These are phyloP conservation scores for Epirrita christyi DNA, from an alignment of 2,888 invertebrate genomes.

Conservation along the genomic window DNA sequence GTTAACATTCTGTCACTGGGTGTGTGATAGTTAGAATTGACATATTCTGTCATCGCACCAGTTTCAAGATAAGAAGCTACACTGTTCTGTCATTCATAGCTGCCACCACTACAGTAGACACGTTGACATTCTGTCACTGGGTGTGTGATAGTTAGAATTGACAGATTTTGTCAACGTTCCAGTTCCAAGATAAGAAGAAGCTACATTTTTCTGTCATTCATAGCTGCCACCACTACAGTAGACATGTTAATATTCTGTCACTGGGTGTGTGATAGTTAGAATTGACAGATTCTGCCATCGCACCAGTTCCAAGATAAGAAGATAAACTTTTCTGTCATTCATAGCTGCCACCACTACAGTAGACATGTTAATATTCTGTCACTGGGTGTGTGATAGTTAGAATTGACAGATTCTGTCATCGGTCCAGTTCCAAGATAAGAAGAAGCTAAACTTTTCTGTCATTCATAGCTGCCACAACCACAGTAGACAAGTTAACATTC, in stretches of 20 bases:
- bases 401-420: conserved; percentile 25
- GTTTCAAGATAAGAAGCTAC: too few relatives aligned
- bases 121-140: conserved; percentile 28
- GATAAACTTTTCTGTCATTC: conserved; percentile 1
- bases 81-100: too few relatives aligned
- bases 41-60: too few relatives aligned
- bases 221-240: neutral
- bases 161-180: neutral
- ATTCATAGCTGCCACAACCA: neutral
- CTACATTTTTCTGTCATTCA: neutral
- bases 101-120: too few relatives aligned
- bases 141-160: conserved; percentile 24
- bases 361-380: conserved; percentile 1
- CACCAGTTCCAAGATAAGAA: neutral
- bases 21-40: too few relatives aligned
- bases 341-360: conserved; percentile 2
- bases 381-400: conserved; percentile 14
- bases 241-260: conserved; percentile 19
- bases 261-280: conserved; percentile 30
- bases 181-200: neutral
- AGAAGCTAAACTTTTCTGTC: conserved; percentile 3
- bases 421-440: neutral
- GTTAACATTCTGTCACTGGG: too few relatives aligned
- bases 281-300: conserved; percentile 1
- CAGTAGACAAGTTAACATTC: conserved; percentile 4